Conservation (phyloP, 1,140 invertebrate species). For the Apis florea region DNA sequence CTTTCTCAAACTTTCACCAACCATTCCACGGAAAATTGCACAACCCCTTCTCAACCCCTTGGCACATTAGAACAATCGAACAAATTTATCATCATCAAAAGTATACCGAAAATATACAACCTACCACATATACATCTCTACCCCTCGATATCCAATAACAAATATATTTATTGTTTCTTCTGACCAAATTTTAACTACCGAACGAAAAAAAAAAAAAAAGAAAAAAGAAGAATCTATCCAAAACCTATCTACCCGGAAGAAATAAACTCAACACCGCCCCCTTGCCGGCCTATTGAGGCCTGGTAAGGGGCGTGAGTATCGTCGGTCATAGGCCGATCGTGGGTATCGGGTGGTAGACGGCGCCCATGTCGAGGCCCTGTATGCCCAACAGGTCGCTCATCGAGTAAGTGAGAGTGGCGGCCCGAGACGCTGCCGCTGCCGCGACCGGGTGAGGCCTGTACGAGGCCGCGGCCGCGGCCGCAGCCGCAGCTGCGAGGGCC, state of each 20-base stretch:
- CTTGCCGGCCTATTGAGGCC: constrained; percentile 77
- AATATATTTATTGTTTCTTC: too few species aligned
- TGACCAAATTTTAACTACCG: too few species aligned
- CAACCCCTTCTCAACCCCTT: neutral
- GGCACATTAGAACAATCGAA: neutral
- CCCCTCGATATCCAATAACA: neutral
- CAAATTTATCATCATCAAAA: too few species aligned
- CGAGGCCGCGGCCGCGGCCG: constrained; percentile 78
- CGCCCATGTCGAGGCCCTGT: constrained; percentile 83
- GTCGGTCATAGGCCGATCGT: constrained; percentile 87
- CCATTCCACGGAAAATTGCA: neutral
- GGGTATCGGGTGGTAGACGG: constrained; percentile 83
- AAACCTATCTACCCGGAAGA: too few species aligned
- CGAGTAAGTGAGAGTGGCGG: constrained; percentile 83
- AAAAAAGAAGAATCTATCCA: neutral
- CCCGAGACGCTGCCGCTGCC: constrained; percentile 77
- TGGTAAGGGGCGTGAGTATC: constrained; percentile 80
- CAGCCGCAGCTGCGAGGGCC: constrained; percentile 77
- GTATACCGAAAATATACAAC: constrained; percentile 10
- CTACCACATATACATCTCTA: neutral
- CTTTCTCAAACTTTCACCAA: neutral
- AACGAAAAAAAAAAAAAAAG: too few species aligned
- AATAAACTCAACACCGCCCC: neutral
- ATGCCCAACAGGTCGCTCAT: constrained; percentile 86
- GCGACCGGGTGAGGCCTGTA: constrained; percentile 80